phyloP scores from a whole-genome alignment of 2,113 vertebrate genomes.

The Saccopteryx bilineata region DNA sequence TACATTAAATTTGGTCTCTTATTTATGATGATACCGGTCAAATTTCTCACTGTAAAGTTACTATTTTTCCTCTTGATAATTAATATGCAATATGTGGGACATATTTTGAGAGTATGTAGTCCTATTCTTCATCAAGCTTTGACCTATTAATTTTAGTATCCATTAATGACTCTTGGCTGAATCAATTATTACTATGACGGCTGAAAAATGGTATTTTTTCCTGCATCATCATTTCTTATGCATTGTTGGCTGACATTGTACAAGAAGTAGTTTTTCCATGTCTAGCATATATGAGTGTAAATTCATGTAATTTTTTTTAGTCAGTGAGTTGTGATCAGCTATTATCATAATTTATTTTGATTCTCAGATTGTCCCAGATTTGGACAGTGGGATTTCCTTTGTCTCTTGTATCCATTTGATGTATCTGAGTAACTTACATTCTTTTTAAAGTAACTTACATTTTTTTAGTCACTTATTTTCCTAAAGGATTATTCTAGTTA shows the following conservation, averaged over 20 bases:
- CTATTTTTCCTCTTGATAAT: background rate
- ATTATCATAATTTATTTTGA: conserved; percentile 8
- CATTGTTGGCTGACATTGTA: background rate
- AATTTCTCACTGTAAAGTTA: background rate
- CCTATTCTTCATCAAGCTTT: conserved; percentile 3
- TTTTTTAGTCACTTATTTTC: background rate
- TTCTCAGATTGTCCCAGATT: background rate
- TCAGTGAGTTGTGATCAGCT: background rate
- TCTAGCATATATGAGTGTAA: background rate
- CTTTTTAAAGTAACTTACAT: background rate
- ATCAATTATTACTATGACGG: background rate
- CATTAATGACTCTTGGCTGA: conserved; percentile 19
- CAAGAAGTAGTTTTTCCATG: background rate
- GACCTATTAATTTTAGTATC: background rate
- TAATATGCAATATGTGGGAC: background rate
- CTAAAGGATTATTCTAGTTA: background rate
- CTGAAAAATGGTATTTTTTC: background rate
- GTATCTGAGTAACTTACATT: background rate
- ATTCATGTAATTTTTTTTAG: background rate
- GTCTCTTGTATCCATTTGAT: background rate
- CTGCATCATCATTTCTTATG: background rate
- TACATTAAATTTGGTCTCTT: background rate
- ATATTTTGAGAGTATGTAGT: background rate
- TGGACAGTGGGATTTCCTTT: background rate
- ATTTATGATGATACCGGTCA: background rate